Base-by-base conservation (phyloP, 2,113 vertebrate species). In the Rhea americana region DNA sequence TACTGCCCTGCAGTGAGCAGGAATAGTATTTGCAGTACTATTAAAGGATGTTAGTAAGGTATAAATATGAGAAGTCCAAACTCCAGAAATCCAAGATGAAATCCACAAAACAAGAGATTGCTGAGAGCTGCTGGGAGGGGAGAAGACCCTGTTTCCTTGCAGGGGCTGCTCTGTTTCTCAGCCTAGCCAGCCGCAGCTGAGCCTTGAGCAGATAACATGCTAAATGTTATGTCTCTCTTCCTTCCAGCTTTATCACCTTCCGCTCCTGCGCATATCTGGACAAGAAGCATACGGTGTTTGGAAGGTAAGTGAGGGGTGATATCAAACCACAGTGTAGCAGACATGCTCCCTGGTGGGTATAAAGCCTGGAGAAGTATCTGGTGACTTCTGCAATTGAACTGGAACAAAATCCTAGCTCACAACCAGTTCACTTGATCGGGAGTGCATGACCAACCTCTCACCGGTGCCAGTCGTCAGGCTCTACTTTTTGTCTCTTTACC, bases 251-350 rank as follows among this genome's bases (percentile, higher is more conserved):
- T 87, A 99, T 99, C 97, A 99, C 99, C 2, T 99, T 99, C 89
- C 98, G 99, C 26, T 99, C 99, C 7, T 99, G 99, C 50, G 95
- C 97, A 0, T 99, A 99, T 96, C 98, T 99, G 51, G 99, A 99
- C 97, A 98, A 98, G 95, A 99, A 99, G 89, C 99, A 99, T 95
- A 97, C 98, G 1, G 96, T 99, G n/a, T 99, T 99, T 80, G 99
- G 99, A 95, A 98, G 99, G 99, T 99, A 97, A 98, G 93, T 59
- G 35, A 45, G 73, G 32, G 28, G 2, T 59, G 7, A 13, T 55
- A 51, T 20, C 13, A 25, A 51, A 20, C 72, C 82, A 26, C 65
- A 59, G 20, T 19, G 5, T 7, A 77, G 37, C 75, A 84, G 35
- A 13, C 12, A 0, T 30, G 30, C 25, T 41, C 4, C 28, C 24